A percentile compares a stretch with the other conserved stretches of the same genome.
Conservation (phyloP, 1,140 invertebrate genomes). For the Popillia japonica region DNA sequence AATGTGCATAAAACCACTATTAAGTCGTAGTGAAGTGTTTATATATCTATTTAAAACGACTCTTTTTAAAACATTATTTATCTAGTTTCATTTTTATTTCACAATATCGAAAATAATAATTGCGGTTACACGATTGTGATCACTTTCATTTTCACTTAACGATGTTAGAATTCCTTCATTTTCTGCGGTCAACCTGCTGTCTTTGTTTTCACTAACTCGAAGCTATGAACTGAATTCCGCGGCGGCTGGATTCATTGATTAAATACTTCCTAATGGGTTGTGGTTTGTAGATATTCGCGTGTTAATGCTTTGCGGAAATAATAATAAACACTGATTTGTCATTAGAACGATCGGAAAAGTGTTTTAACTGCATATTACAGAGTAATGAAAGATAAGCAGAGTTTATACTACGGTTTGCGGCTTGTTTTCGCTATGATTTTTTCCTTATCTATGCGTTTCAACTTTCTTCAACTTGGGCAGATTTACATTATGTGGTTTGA, state of each 20-base stretch:
- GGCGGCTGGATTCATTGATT: neutral
- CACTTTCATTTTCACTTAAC: slow-evolving; percentile 20
- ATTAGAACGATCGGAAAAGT: neutral
- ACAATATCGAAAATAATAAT: neutral
- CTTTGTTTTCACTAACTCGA: neutral
- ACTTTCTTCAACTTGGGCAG: neutral
- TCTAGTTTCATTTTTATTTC: neutral
- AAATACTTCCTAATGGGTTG: neutral
- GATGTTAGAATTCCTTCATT: slow-evolving; percentile 18
- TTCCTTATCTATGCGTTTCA: neutral
- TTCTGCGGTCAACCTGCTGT: neutral
- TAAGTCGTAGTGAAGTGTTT: neutral
- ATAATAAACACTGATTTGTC: neutral
- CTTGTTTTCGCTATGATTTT: neutral
- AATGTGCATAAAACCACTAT: too few species aligned
- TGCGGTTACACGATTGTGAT: neutral
- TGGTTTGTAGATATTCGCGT: neutral
- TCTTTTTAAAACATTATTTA: neutral
- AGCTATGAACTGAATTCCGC: neutral
- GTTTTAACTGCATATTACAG: neutral
- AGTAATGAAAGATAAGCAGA: neutral
- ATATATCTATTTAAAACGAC: neutral
- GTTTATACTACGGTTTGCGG: neutral
- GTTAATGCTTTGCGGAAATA: slow-evolving; percentile 7
- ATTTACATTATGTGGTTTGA: too few species aligned